phyloP scores from a whole-genome alignment of 2,797 vertebrate genomes.

The Pseudochirops corinnae region DNA sequence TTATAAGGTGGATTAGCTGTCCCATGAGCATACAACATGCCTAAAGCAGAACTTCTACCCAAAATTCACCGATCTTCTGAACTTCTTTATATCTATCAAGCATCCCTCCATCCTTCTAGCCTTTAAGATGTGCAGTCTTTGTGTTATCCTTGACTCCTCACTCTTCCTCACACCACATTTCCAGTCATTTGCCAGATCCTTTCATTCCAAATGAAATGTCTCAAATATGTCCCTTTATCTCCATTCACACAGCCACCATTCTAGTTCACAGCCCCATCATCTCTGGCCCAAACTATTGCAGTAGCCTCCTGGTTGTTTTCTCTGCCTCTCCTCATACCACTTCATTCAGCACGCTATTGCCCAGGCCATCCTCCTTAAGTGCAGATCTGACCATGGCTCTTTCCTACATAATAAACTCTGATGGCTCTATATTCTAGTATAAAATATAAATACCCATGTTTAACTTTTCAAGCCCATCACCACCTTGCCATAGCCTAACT shows the following conservation, averaged over 20 bases:
- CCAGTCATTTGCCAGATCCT: neutral
- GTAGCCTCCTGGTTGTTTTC: neutral
- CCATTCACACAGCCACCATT: neutral
- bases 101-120: neutral
- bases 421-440: neutral
- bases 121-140: neutral
- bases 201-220: neutral
- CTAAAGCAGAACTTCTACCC: neutral
- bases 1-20: neutral
- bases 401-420: neutral
- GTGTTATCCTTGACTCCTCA: neutral
- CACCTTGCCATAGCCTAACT: neutral
- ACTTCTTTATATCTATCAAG: neutral
- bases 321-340: neutral
- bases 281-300: neutral
- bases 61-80: neutral
- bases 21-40: neutral
- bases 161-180: neutral
- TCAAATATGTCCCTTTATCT: neutral
- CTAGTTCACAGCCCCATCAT: neutral
- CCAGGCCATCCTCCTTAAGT: neutral
- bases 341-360: neutral
- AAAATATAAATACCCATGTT: neutral
- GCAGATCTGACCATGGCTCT: neutral
- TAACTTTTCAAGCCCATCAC: neutral